A percentile compares a stretch with the other conserved stretches of the same genome.
phyloP scores from a whole-genome alignment of 2,113 vertebrate species.

The Sylvietta virens region DNA sequence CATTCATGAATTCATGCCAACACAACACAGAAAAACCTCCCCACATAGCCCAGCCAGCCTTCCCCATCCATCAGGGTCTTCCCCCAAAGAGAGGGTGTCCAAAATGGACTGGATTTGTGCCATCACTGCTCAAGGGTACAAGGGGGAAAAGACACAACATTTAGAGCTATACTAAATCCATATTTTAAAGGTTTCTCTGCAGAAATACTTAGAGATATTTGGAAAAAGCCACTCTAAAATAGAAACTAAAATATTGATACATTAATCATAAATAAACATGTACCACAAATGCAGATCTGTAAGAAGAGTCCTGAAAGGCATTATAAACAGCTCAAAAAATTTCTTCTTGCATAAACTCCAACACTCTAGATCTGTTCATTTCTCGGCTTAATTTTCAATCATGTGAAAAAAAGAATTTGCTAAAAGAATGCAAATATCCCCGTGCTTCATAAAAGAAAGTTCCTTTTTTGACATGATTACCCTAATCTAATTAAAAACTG shows the following conservation, averaged over 20 bases:
- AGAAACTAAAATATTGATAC: neutral
- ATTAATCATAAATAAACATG: neutral
- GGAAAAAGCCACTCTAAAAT: neutral
- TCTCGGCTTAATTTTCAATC: neutral
- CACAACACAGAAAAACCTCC: neutral
- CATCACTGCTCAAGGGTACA: neutral
- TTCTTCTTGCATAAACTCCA: neutral
- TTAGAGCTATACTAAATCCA: neutral
- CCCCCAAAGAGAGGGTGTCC: neutral
- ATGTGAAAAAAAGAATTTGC: neutral
- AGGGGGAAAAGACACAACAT: neutral
- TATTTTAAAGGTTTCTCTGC: neutral
- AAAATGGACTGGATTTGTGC: neutral
- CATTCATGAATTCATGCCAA: neutral
- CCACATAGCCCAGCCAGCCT: neutral
- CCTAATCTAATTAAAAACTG: slow-evolving; percentile 23
- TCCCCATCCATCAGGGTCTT: neutral
- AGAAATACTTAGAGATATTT: neutral
- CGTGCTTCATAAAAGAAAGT: neutral
- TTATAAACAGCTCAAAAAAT: neutral
- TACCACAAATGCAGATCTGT: neutral
- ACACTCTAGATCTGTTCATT: neutral
- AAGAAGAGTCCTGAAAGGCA: neutral
- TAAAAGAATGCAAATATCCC: neutral
- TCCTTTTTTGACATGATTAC: neutral